Evolutionary conservation across 2,113 vertebrate species (phyloP).

Genomic region (Gymnobelideus leadbeateri): DNA sequence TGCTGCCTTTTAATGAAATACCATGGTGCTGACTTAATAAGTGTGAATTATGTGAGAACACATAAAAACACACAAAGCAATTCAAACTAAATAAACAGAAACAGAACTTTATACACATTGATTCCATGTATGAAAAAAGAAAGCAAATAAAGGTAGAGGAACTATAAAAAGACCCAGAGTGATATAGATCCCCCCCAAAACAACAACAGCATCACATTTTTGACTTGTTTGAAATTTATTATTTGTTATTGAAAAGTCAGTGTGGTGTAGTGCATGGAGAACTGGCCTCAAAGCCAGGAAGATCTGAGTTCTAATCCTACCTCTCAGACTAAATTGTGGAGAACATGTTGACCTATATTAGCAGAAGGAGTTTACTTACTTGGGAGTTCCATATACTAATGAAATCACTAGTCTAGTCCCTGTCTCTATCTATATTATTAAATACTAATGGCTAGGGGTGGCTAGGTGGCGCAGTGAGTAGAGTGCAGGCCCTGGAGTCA

Average conservation of each 20-base stretch:
- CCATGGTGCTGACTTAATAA: neutral
- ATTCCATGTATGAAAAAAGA: neutral
- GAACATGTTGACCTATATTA: neutral
- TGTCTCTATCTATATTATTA: neutral
- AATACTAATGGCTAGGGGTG: neutral
- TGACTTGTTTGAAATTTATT: neutral
- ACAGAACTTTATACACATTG: neutral
- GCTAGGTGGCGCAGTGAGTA: too few species aligned
- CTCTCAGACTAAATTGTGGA: neutral
- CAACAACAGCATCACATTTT: neutral
- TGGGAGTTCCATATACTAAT: neutral
- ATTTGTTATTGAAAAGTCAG: neutral
- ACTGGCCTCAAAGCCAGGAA: neutral
- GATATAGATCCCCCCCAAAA: neutral
- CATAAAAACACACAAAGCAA: neutral
- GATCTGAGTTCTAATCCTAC: neutral
- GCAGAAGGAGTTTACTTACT: neutral
- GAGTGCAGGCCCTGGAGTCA: too few species aligned
- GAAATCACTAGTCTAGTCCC: neutral
- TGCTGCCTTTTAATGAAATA: neutral
- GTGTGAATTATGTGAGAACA: neutral
- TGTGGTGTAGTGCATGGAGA: neutral
- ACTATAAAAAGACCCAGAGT: neutral
- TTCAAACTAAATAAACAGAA: neutral
- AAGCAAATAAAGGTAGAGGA: neutral